Evolutionary conservation across 2,113 vertebrate genomes (phyloP).

Genomic region (Hypocryptadius cinnamomeus): DNA sequence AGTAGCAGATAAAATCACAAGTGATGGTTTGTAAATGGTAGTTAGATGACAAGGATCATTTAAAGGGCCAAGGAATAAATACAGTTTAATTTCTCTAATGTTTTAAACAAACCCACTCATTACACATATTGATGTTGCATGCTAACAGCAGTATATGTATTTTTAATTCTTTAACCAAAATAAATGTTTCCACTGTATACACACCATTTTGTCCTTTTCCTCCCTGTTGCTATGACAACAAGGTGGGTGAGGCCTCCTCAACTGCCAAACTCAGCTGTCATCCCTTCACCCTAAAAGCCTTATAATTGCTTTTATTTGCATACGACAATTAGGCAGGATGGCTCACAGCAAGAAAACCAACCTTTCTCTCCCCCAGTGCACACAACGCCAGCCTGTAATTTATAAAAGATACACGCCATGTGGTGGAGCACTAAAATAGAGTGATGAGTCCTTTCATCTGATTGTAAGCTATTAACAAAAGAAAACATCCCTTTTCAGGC

Average conservation of each 20-base stretch:
- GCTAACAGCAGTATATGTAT: slow-evolving; percentile 66
- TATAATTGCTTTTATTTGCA: slow-evolving; percentile 99
- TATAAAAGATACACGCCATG: slow-evolving; percentile 85
- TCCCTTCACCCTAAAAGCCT: slow-evolving; percentile 99
- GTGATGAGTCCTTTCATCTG: slow-evolving; percentile 82
- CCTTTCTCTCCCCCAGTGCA: slow-evolving; percentile 90
- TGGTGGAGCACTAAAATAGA: slow-evolving; percentile 81
- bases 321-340: slow-evolving; percentile 99
- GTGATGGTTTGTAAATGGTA: slow-evolving; percentile 71
- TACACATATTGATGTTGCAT: slow-evolving; percentile 64
- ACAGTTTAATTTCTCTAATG: slow-evolving; percentile 72
- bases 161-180: slow-evolving; percentile 76
- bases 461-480: slow-evolving; percentile 87
- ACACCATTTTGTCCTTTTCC: slow-evolving; percentile 82
- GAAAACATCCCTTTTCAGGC: slow-evolving; percentile 83
- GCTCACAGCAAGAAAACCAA: slow-evolving; percentile 98
- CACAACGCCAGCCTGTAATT: slow-evolving; percentile 84
- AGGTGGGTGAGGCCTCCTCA: slow-evolving; percentile 95
- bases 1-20: slow-evolving; percentile 69
- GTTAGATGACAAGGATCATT: slow-evolving; percentile 74
- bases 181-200: slow-evolving; percentile 73
- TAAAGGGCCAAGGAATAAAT: slow-evolving; percentile 68
- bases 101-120: slow-evolving; percentile 76
- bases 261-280: slow-evolving; percentile 99
- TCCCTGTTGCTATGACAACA: slow-evolving; percentile 97